phyloP scores from a whole-genome alignment of 1,140 invertebrate genomes.

The Pantala flavescens region DNA sequence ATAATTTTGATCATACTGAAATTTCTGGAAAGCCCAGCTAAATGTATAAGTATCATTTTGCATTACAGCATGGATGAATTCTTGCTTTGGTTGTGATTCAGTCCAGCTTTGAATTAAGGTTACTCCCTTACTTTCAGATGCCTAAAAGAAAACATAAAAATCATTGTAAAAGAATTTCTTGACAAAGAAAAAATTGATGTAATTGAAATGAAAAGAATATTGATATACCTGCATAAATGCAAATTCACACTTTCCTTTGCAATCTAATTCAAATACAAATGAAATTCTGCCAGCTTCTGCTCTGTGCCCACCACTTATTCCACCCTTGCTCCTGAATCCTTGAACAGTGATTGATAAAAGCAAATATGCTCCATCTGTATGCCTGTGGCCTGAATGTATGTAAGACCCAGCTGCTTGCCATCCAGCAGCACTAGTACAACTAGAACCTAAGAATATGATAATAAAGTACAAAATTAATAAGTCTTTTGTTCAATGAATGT shows the following conservation, averaged over 20 bases:
- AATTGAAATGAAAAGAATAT: neutral
- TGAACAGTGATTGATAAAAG: constrained; percentile 38
- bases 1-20: neutral
- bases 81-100: constrained; percentile 31
- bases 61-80: constrained; percentile 35
- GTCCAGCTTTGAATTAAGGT: constrained; percentile 36
- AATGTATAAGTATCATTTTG: constrained; percentile 40
- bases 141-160: constrained; percentile 24
- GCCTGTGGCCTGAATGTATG: constrained; percentile 36
- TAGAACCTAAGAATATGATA: constrained; percentile 24
- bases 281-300: constrained; percentile 36
- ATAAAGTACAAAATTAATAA: neutral
- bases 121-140: constrained; percentile 32
- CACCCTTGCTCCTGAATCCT: constrained; percentile 38
- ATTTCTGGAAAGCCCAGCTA: constrained; percentile 35
- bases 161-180: neutral
- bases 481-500: neutral
- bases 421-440: constrained; percentile 31
- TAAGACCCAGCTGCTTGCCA: constrained; percentile 39
- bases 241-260: constrained; percentile 38
- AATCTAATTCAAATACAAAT: constrained; percentile 44
- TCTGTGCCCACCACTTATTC: constrained; percentile 33
- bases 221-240: constrained; percentile 40
- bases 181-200: neutral
- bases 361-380: constrained; percentile 37